Evolutionary conservation across 2,797 vertebrate genomes (phyloP).

Genomic region (Periparus ater): DNA sequence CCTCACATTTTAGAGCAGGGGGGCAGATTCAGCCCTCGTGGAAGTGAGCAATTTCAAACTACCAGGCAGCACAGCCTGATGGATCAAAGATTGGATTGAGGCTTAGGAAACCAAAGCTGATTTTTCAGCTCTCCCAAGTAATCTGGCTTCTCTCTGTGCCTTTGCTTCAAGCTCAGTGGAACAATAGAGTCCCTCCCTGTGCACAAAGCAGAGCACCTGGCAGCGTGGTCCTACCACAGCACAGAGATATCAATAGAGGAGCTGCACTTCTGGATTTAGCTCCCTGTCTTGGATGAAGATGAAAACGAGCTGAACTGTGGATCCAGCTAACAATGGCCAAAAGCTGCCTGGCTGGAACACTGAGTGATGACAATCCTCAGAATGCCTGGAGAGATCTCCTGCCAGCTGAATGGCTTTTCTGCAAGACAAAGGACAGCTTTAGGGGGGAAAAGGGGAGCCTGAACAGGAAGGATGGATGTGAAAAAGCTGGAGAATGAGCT

Average conservation of each 20-base stretch:
- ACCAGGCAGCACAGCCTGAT: not conserved
- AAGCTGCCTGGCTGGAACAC: conserved; percentile 16
- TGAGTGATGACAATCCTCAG: conserved; percentile 21
- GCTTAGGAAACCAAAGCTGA: conserved; percentile 9
- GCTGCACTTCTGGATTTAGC: conserved; percentile 24
- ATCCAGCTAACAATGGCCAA: conserved; percentile 38
- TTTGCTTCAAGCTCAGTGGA: conserved; percentile 28
- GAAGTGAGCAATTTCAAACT: conserved; percentile 43
- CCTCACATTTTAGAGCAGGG: not conserved
- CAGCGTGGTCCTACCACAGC: conserved; percentile 1
- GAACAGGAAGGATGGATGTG: not conserved
- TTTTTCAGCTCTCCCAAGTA: conserved; percentile 7
- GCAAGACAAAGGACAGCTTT: conserved; percentile 13
- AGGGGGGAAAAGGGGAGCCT: not conserved
- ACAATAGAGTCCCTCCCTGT: not conserved
- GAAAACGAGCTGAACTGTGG: conserved; percentile 42
- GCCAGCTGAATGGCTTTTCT: not conserved
- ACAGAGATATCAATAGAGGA: not conserved
- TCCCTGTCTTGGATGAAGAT: not conserved
- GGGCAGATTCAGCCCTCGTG: not conserved
- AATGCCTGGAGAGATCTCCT: conserved; percentile 14
- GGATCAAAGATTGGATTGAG: conserved; percentile 13
- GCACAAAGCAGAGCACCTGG: conserved; percentile 44
- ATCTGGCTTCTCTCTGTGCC: conserved; percentile 33
- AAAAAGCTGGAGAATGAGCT: not conserved